phyloP scores from a whole-genome alignment of 2,113 vertebrate genomes.

The Corythornis madagascariensis region DNA sequence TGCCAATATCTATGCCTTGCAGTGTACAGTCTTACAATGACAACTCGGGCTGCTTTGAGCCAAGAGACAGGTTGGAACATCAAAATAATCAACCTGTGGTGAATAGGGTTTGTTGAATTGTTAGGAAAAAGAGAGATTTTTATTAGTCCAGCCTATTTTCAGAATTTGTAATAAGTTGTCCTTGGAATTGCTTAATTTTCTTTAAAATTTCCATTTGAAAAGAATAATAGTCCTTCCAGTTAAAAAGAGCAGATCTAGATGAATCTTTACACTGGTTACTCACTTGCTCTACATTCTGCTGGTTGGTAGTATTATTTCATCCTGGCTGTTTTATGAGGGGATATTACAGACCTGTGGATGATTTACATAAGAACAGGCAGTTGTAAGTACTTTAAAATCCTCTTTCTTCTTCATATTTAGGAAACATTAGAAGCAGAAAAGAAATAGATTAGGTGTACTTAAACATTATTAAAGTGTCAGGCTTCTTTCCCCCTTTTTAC shows the following conservation, averaged over 20 bases:
- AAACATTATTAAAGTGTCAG: constrained; percentile 76
- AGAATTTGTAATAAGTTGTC: constrained; percentile 12
- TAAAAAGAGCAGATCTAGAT: not conserved
- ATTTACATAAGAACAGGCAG: constrained; percentile 65
- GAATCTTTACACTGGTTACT: constrained; percentile 26
- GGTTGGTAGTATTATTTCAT: constrained; percentile 47
- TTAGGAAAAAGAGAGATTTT: not conserved
- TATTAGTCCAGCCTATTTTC: not conserved
- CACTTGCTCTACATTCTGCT: constrained; percentile 24
- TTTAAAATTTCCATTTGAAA: not conserved
- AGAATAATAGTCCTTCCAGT: not conserved
- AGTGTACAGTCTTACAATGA: not conserved
- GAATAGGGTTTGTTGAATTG: not conserved
- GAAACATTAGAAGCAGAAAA: constrained; percentile 71
- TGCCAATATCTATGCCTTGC: not conserved
- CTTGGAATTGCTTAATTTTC: not conserved
- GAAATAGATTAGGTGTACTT: constrained; percentile 74
- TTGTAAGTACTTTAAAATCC: constrained; percentile 69
- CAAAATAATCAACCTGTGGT: not conserved
- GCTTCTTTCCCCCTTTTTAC: constrained; percentile 42
- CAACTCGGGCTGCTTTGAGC: not conserved
- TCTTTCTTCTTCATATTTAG: constrained; percentile 71
- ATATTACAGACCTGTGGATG: constrained; percentile 17
- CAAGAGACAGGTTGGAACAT: not conserved
- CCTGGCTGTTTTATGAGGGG: constrained; percentile 48